Conservation (phyloP, 1,140 invertebrate species). For the Drosophila willistoni region DNA sequence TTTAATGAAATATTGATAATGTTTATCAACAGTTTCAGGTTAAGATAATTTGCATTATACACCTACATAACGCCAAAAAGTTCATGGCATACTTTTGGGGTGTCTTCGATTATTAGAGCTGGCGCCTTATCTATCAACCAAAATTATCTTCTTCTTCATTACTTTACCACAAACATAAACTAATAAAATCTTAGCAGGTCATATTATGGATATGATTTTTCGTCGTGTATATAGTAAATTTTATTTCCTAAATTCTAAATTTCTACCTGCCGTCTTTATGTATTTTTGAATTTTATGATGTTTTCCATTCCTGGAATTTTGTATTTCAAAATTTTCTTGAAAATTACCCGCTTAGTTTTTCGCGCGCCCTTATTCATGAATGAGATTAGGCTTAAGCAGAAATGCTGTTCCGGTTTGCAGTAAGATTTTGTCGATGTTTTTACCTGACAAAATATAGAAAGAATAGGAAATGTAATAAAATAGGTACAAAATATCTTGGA, state of each 20-base stretch:
- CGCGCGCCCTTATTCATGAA: constrained; percentile 47
- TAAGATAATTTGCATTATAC: background rate
- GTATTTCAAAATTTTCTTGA: constrained; percentile 23
- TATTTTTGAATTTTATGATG: constrained; percentile 6
- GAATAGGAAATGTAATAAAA: constrained; percentile 15
- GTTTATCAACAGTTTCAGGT: background rate
- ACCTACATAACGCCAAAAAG: background rate
- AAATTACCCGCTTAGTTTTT: constrained; percentile 46
- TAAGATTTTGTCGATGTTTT: background rate
- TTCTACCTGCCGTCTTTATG: background rate
- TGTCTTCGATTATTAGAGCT: background rate
- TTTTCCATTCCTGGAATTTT: constrained; percentile 36
- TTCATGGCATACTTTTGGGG: background rate
- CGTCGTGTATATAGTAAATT: background rate
- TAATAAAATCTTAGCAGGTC: background rate
- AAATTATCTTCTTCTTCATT: too few species aligned
- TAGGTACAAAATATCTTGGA: too few species aligned
- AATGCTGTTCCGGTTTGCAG: constrained; percentile 38
- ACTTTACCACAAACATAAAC: background rate
- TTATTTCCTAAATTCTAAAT: background rate
- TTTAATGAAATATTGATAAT: constrained; percentile 1
- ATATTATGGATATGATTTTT: background rate
- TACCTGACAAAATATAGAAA: constrained; percentile 10
- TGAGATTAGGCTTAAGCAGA: constrained; percentile 54
- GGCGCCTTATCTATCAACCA: background rate